Evolutionary conservation across 2,113 vertebrate species (phyloP), one percentile per base, ranked within the genome.

Genomic region (Calyptommatus sinebrachiatus): DNA sequence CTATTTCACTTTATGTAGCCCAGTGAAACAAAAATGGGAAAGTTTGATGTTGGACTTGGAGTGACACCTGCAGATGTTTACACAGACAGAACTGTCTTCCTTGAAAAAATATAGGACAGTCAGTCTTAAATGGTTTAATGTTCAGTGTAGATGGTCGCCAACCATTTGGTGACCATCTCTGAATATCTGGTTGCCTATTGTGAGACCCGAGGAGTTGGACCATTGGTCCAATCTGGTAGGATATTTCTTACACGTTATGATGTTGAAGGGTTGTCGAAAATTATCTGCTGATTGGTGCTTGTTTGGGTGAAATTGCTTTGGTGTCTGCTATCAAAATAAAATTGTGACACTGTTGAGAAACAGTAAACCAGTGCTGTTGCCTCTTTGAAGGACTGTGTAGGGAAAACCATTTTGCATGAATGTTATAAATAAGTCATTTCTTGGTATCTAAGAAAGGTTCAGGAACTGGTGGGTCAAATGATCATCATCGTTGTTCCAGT

Each of bases 261-360:
- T 18, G 14, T 57, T 57, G 16, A 87, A 89, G 90, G 93, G 92
- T 93, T 93, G 81, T 93, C 91, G 95, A 93, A 86, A 92, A 94
- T 93, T 92, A 92, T 94, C 92, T 79, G 53, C 94, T 94, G 94
- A 11, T 91, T 91, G 90, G 92, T 91, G 91, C 91, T 91, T 85
- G 83, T 92, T 89, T 94, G 91, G 92, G 92, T 68, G 61, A 92
- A 93, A 94, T 92, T 94, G 89, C 86, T 89, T 91, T 95, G 94
- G 92, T 95, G 95, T 93, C 89, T 92, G 85, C 93, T 94, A 87
- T 91, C 93, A 93, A 90, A 95, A 94, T 94, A 91, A 93, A 79
- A 91, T 94, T 93, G 94, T 93, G 90, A 92, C 92, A 91, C 89
- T 92, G 90, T 92, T 91, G 86, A 93, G 92, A 35, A 7, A 28